Base-by-base conservation (phyloP, 2,888 invertebrate genomes). In the Tridacna gigas region DNA sequence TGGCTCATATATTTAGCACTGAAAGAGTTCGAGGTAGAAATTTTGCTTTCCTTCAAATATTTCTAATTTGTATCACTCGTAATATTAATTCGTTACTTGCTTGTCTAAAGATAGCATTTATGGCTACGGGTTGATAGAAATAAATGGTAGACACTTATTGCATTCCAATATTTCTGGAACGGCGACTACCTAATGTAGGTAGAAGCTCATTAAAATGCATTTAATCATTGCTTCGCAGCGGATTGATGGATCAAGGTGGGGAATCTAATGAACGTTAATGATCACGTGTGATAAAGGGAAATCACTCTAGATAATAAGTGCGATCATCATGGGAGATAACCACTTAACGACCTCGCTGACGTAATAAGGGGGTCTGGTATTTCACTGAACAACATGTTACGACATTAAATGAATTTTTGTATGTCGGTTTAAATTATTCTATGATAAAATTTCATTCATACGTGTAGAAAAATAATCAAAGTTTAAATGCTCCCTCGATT, bases 261-360 rank as follows among this genome's bases (percentile, higher is more conserved):
- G 37, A 71, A 69, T 47, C 66, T 74, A 77, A 83, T 77, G 65
- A 77, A 66, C 51, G 67, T 61, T 61, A 83, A 80, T 77, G 77
- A 80, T 77, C 61, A 71, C 48, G 63, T 26, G 20, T 63, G 83
- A 83, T 83, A 80, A 83, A 80, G 83, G 83, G 83, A 78, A 74
- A 77, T 74, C 74, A 83, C 56, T 71, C 63, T 7, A 65, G 83
- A 83, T 83, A 83, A 60, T 60, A 65, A 71, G 26, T 48, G 37
- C 37, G 48, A 66, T 73, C 77, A 51, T 74, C 80, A 78, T 61
- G 77, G 80, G 77, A 77, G 83, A 83, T 83, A 83, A 83, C 69
- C 37, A 48, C 56, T 45, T 63, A 77, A 77, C 47, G 56, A 71
- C 73, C 20, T 73, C 26, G 47, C 69, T 51, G 26, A 47, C 25